phyloP scores from a whole-genome alignment of 2,888 invertebrate genomes.

The Rhopalosiphum nymphaeae region DNA sequence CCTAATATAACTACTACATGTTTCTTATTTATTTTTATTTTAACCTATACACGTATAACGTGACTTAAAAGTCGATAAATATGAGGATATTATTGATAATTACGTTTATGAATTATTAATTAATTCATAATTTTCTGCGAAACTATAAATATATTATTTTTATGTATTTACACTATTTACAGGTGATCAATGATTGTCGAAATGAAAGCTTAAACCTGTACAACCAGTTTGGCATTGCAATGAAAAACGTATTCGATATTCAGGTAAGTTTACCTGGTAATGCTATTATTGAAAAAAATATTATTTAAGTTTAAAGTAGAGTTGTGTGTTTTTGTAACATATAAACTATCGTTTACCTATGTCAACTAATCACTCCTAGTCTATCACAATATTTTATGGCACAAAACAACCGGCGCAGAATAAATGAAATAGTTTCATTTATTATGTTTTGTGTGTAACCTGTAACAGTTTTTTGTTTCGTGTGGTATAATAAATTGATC shows the following conservation, averaged over 20 bases:
- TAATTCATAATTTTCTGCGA: not conserved
- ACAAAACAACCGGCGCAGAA: not conserved
- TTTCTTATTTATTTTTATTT: not conserved
- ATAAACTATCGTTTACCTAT: slow-evolving; percentile 15
- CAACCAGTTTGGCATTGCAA: slow-evolving; percentile 85
- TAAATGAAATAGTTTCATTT: not conserved
- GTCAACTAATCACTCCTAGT: slow-evolving; percentile 30
- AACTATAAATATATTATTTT: not conserved
- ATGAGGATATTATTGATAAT: not conserved
- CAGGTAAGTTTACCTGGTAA: slow-evolving; percentile 73
- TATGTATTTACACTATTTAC: slow-evolving; percentile 67
- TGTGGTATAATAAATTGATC: slow-evolving; percentile 14
- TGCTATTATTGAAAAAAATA: not conserved
- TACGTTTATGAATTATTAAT: not conserved
- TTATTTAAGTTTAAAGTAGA: not conserved
- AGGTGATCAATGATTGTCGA: slow-evolving; percentile 91
- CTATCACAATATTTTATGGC: slow-evolving; percentile 32
- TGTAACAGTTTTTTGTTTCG: slow-evolving; percentile 23
- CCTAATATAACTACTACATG: not conserved
- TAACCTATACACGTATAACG: not conserved
- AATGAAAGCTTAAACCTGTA: slow-evolving; percentile 91
- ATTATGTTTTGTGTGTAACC: not conserved
- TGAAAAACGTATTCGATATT: slow-evolving; percentile 91
- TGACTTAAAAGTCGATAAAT: not conserved
- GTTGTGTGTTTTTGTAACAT: not conserved